phyloP scores from a whole-genome alignment of 2,797 vertebrate genomes.

The Ceryle rudis region DNA sequence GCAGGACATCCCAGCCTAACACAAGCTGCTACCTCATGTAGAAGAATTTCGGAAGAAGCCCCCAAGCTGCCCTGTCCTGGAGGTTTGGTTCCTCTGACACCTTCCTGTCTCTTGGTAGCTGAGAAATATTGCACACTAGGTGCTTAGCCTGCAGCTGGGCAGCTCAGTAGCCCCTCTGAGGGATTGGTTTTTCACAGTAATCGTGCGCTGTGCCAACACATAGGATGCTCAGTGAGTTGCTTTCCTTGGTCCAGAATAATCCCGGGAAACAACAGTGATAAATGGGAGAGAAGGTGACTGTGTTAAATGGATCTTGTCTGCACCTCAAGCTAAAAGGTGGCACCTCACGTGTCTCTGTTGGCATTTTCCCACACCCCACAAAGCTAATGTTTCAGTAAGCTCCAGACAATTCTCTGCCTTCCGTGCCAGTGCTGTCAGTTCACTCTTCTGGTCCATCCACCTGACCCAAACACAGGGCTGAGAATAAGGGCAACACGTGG shows the following conservation, averaged over 20 bases:
- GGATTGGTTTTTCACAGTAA: background rate
- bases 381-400: background rate
- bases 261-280: background rate
- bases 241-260: slow-evolving; percentile 1
- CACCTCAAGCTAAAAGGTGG: background rate
- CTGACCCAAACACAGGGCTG: background rate
- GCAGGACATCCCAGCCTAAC: background rate
- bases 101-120: background rate
- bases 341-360: background rate
- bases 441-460: background rate
- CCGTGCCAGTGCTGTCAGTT: background rate
- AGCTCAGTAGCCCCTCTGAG: background rate
- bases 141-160: background rate
- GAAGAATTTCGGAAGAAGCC: background rate
- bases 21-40: background rate
- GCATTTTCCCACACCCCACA: background rate
- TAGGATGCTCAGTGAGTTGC: background rate
- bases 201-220: background rate
- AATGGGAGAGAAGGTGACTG: background rate
- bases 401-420: background rate
- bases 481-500: background rate
- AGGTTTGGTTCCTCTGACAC: background rate
- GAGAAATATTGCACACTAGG: background rate
- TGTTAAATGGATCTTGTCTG: background rate
- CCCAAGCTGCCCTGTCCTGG: background rate